Conservation (phyloP, 2,113 vertebrate species). For the Tautogolabrus adspersus region DNA sequence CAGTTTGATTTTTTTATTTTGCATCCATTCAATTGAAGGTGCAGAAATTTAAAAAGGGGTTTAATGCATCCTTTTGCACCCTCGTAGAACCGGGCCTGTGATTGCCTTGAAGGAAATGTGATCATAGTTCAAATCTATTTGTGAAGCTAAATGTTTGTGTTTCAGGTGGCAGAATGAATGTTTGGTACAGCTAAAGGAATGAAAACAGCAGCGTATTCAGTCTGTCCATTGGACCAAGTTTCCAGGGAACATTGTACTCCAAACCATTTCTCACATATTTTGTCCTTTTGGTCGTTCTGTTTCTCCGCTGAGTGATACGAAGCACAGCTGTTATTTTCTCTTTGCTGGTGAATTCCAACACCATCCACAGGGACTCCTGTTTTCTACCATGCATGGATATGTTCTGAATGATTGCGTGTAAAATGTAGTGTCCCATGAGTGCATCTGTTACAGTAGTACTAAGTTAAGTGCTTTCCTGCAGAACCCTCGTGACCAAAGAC, state of each 20-base stretch:
- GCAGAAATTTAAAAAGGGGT: too few relatives aligned
- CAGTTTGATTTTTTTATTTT: too few relatives aligned
- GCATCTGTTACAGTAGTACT: slow-evolving; percentile 20
- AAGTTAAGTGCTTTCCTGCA: neutral
- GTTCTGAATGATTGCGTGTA: neutral
- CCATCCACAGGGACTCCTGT: slow-evolving; percentile 15
- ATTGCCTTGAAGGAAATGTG: too few relatives aligned
- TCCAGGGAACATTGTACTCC: neutral
- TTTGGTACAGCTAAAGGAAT: too few relatives aligned
- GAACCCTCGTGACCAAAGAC: slow-evolving; percentile 40
- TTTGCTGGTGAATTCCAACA: neutral
- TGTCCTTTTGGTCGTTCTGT: neutral
- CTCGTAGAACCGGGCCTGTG: too few relatives aligned
- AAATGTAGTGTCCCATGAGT: neutral
- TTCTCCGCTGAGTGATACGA: slow-evolving; percentile 4
- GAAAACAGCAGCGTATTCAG: too few relatives aligned
- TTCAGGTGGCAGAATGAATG: too few relatives aligned
- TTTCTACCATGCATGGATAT: neutral
- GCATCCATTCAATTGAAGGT: too few relatives aligned
- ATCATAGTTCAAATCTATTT: too few relatives aligned
- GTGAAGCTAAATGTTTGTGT: too few relatives aligned
- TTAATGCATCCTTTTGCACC: too few relatives aligned
- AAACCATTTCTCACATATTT: slow-evolving; percentile 1
- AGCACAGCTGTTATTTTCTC: neutral
- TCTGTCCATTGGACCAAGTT: too few relatives aligned